Conservation (phyloP, 2,797 vertebrate species). For the Chrysocyon brachyurus region DNA sequence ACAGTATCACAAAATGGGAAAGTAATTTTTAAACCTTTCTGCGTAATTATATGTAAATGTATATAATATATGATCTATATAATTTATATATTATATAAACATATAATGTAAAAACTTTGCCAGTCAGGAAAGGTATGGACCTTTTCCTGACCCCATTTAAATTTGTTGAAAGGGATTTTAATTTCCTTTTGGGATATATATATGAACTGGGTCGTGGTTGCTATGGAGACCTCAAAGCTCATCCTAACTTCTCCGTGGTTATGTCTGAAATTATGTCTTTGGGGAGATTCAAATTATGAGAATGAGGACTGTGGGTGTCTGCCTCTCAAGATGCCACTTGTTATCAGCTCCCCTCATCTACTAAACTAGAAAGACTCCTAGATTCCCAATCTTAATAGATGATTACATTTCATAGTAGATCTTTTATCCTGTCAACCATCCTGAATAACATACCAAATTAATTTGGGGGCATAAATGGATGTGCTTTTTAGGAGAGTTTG, state of each 20-base stretch:
- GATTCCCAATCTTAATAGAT: constrained; percentile 81
- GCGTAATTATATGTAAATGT: constrained; percentile 55
- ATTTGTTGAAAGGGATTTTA: constrained; percentile 76
- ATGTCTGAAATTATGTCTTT: constrained; percentile 84
- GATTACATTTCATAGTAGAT: constrained; percentile 81
- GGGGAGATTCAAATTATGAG: constrained; percentile 85
- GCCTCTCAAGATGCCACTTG: constrained; percentile 84
- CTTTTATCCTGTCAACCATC: constrained; percentile 81
- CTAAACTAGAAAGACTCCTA: constrained; percentile 80
- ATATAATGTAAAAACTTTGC: constrained; percentile 41
- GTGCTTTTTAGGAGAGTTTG: constrained; percentile 80
- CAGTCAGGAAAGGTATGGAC: constrained; percentile 54
- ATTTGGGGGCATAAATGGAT: constrained; percentile 83
- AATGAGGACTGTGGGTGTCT: constrained; percentile 86
- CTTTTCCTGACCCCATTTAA: constrained; percentile 77
- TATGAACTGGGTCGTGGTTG: constrained; percentile 85
- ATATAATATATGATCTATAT: not conserved
- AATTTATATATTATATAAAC: constrained; percentile 62
- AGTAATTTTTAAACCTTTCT: constrained; percentile 50
- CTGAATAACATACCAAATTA: constrained; percentile 78
- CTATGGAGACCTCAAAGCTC: constrained; percentile 87
- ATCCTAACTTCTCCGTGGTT: constrained; percentile 86
- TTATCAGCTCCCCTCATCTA: constrained; percentile 82
- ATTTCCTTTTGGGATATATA: constrained; percentile 78
- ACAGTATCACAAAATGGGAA: constrained; percentile 54